Percentiles rank a stretch among this genome's conserved stretches.
phyloP scores from a whole-genome alignment of 1,140 invertebrate genomes.

The Marisa cornuarietis region DNA sequence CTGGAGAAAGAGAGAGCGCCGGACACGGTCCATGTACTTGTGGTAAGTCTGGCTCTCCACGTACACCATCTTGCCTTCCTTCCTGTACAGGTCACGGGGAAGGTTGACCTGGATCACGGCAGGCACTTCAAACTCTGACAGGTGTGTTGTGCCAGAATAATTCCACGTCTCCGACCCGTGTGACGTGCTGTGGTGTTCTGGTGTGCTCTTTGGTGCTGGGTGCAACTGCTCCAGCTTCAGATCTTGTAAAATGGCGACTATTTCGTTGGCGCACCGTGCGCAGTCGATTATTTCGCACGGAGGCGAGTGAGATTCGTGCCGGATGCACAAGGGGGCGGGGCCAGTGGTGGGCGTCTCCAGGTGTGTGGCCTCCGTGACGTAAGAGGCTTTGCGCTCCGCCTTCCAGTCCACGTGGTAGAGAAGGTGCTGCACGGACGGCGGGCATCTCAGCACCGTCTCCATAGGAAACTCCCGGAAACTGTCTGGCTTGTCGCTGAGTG shows the following conservation, averaged over 20 bases:
- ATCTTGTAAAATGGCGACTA: not conserved
- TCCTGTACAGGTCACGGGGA: not conserved
- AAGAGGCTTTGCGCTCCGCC: not conserved
- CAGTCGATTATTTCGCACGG: not conserved
- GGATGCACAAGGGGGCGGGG: conserved; percentile 12
- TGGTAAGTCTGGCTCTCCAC: not conserved
- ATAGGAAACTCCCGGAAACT: not conserved
- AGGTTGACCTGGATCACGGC: conserved; percentile 9
- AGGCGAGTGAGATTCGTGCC: conserved; percentile 3
- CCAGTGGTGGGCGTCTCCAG: conserved; percentile 6
- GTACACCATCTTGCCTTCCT: not conserved
- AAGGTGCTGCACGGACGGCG: conserved; percentile 7
- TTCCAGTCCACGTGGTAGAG: conserved; percentile 22
- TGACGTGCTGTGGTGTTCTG: not conserved
- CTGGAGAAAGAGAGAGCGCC: not conserved
- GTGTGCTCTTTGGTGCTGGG: not conserved
- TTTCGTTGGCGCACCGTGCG: not conserved
- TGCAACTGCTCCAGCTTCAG: too few relatives aligned
- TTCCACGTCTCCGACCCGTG: not conserved
- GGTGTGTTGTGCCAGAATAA: not conserved
- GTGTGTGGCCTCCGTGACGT: conserved; percentile 7
- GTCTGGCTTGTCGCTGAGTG: conserved; percentile 7
- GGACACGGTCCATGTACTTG: not conserved
- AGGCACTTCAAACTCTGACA: not conserved
- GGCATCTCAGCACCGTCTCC: conserved; percentile 1